Conservation (phyloP, 1,140 invertebrate genomes). For the Anastrepha obliqua region DNA sequence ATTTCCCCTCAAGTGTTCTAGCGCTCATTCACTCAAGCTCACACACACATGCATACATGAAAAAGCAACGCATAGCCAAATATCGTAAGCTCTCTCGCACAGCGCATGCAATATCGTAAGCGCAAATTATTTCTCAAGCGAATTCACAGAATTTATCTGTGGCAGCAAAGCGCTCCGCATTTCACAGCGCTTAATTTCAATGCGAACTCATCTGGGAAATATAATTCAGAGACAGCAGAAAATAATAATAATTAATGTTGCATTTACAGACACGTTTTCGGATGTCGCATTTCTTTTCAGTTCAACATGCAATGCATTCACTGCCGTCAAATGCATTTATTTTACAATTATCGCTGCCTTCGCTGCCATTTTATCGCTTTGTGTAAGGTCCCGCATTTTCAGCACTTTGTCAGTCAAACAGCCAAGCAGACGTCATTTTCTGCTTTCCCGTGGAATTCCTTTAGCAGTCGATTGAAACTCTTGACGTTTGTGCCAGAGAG, state of each 20-base stretch:
- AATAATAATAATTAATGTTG: neutral
- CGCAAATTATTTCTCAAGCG: neutral
- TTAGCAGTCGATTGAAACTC: neutral
- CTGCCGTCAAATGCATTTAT: too few relatives aligned
- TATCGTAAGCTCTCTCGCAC: constrained; percentile 2
- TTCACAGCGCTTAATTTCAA: neutral
- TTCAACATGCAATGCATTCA: too few relatives aligned
- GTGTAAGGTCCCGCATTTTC: too few relatives aligned
- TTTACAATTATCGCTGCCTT: too few relatives aligned
- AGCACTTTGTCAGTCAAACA: too few relatives aligned
- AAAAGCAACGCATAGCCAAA: neutral
- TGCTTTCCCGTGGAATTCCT: neutral
- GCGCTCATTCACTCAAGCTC: constrained; percentile 4
- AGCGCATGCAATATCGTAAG: neutral
- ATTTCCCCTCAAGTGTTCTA: constrained; percentile 8
- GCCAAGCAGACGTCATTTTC: too few relatives aligned
- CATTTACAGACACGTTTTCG: neutral
- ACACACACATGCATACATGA: too few relatives aligned
- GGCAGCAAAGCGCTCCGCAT: neutral
- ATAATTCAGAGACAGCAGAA: neutral
- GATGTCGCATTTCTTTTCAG: too few relatives aligned
- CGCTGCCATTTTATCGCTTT: too few relatives aligned
- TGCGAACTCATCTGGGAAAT: neutral
- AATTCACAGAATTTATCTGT: constrained; percentile 18
- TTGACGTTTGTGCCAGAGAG: neutral